phyloP scores from a whole-genome alignment of 92 coral and sea anemone species.

The Siderastrea radians region DNA sequence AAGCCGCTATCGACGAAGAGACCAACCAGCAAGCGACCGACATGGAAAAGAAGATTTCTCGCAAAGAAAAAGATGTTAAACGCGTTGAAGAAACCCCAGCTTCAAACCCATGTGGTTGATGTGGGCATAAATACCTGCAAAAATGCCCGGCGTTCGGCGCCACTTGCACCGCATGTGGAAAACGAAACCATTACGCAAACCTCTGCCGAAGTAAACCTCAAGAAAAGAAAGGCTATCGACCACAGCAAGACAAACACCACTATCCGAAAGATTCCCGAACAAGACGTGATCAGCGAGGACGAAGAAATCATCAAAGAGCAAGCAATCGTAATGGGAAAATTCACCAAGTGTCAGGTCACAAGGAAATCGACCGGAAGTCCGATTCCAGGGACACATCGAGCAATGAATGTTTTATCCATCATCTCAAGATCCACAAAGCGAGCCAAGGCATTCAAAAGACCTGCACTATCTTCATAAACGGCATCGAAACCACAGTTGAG shows the following conservation, averaged over 20 bases:
- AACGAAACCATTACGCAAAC: conserved; percentile 64
- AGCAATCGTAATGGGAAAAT: conserved; percentile 6
- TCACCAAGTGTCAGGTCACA: conserved; percentile 2
- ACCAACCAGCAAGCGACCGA: conserved; percentile 40
- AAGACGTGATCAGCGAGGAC: conserved; percentile 4
- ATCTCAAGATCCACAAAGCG: conserved; percentile 51
- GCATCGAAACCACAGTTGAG: conserved; percentile 42
- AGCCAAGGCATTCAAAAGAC: conserved; percentile 51
- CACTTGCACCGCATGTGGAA: conserved; percentile 43
- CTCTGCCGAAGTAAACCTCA: conserved; percentile 31
- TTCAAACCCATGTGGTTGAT: conserved; percentile 29
- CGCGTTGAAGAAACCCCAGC: background rate
- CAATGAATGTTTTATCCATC: conserved; percentile 51
- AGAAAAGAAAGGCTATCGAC: conserved; percentile 18
- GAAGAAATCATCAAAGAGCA: background rate
- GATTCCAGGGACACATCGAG: conserved; percentile 51
- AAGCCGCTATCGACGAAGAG: conserved; percentile 45
- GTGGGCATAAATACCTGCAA: conserved; percentile 21
- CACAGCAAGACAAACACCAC: background rate
- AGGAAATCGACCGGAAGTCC: conserved; percentile 22
- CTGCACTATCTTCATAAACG: conserved; percentile 60
- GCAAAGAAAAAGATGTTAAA: background rate
- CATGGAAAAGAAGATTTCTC: conserved; percentile 27
- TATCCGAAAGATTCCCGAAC: background rate
- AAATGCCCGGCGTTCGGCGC: conserved; percentile 53